These are phyloP conservation scores for Ciconia nigra DNA, from an alignment of 2,797 vertebrate genomes.

Conservation along the genomic window DNA sequence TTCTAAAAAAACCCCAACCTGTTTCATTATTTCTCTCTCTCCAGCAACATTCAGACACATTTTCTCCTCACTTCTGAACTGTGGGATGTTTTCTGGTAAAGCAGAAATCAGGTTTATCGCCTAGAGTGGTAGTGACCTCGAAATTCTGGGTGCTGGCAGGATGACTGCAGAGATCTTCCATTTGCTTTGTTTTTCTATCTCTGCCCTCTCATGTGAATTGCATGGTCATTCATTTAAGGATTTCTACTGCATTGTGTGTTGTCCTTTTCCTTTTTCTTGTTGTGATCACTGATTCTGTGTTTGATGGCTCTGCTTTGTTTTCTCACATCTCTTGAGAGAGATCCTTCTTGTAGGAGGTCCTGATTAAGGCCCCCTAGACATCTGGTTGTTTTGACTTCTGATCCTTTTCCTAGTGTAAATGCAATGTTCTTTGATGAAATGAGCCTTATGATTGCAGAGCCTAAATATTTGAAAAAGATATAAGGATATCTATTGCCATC, in stretches of 20 bases:
- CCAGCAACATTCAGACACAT: background rate
- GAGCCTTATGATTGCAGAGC: background rate
- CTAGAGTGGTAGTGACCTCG: background rate
- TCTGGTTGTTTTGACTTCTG: background rate
- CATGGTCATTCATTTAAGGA: fast-evolving
- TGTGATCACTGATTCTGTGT: background rate
- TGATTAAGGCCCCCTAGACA: background rate
- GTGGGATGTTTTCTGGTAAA: background rate
- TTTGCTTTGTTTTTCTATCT: background rate
- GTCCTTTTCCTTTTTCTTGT: background rate
- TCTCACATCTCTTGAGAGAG: background rate
- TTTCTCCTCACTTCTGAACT: background rate
- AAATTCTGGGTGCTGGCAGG: background rate
- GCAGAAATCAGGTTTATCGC: background rate
- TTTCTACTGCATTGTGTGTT: background rate
- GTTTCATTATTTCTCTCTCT: background rate
- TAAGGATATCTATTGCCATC: background rate
- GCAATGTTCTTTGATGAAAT: background rate
- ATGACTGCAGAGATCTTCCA: background rate
- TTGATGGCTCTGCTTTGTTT: background rate
- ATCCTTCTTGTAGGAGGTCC: background rate
- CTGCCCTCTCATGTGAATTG: background rate
- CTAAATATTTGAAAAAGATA: background rate
- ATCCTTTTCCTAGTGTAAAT: background rate
- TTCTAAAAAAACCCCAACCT: background rate